Percentiles rank a stretch among this genome's conserved stretches.
Conservation (phyloP, 2,888 invertebrate genomes). For the Orchesella flavescens region DNA sequence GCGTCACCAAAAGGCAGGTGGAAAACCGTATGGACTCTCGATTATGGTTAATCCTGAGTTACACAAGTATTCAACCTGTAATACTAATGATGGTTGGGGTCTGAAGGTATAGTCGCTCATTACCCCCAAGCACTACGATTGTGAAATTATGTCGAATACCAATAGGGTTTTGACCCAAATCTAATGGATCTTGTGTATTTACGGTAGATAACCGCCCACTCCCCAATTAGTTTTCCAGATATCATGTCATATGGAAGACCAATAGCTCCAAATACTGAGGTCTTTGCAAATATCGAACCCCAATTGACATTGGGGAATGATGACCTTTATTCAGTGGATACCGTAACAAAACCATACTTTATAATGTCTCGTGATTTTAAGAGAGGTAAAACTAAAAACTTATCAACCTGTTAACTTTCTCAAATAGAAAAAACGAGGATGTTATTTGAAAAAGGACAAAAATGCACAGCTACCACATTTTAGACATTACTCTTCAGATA, state of each 20-base stretch:
- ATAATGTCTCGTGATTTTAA: too few species aligned
- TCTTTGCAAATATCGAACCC: constrained; percentile 38
- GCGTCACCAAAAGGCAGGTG: constrained; percentile 34
- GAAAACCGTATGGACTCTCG: constrained; percentile 35
- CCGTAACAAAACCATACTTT: too few species aligned
- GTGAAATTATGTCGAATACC: too few species aligned
- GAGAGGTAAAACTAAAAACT: too few species aligned
- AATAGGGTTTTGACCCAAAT: too few species aligned
- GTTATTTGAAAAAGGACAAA: constrained; percentile 21
- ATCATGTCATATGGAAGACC: constrained; percentile 35
- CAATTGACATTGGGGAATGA: constrained; percentile 3
- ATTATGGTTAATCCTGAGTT: constrained; percentile 49
- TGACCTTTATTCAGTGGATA: not conserved
- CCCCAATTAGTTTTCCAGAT: constrained; percentile 44
- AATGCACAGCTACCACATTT: constrained; percentile 1
- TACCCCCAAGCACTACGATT: too few species aligned
- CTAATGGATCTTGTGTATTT: too few species aligned
- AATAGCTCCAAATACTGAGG: constrained; percentile 26
- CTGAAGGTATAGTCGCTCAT: too few species aligned
- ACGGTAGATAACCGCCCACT: constrained; percentile 42
- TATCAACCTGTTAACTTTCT: not conserved
- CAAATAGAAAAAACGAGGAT: constrained; percentile 25
- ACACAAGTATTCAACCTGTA: constrained; percentile 33
- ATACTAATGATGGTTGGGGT: constrained; percentile 30
- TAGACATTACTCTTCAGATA: constrained; percentile 12